Base-by-base conservation (phyloP, 2,888 invertebrate genomes). In the Argynnis bischoffii region DNA sequence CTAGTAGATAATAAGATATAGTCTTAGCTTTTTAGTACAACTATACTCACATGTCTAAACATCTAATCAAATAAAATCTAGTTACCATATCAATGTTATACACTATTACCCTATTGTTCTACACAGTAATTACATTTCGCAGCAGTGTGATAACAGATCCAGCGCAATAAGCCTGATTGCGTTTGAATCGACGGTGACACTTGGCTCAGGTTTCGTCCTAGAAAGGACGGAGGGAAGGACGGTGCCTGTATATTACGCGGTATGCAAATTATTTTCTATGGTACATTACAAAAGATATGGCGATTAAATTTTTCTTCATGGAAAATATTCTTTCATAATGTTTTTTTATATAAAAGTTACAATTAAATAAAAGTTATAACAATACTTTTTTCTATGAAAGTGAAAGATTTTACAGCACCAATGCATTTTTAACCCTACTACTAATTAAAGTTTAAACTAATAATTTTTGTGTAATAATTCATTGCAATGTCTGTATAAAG, bases 201-300 rank as follows among this genome's bases (percentile, higher is more conserved):
- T 86, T 85, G 84, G 83, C 81, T 75, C 79, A 81, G 83, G 81
- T 81, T 83, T 80, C 80, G 79, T 77, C 76, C 77, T 70, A 79
- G 71, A 67, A 72, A 77, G 77, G 76, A 72, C 70, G 74, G 70
- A 73, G 72, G 74, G 76, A 75, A 71, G 77, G 64, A 67, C 66
- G 72, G 73, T 68, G 69, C 70, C 73, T 65, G 46, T 69, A 74
- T 72, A 66, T 71, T 76, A 77, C 76, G 76, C 77, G 78, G 77
- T 77, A 82, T 85, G 84, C 78, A 82, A 83, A 84, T 84, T 69
- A 77, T 67, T 60, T 56, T 18, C 68, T 56, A 61, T 75, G 79
- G 77, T 68, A 15, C 74, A 79, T 77, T 63, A 57, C 5, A 71
- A 15, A 69, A 69, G 66, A 35, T 55, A 13, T 6, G 51, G 66